phyloP scores from a whole-genome alignment of 2,888 invertebrate species.

The Leucophora obtusa region DNA sequence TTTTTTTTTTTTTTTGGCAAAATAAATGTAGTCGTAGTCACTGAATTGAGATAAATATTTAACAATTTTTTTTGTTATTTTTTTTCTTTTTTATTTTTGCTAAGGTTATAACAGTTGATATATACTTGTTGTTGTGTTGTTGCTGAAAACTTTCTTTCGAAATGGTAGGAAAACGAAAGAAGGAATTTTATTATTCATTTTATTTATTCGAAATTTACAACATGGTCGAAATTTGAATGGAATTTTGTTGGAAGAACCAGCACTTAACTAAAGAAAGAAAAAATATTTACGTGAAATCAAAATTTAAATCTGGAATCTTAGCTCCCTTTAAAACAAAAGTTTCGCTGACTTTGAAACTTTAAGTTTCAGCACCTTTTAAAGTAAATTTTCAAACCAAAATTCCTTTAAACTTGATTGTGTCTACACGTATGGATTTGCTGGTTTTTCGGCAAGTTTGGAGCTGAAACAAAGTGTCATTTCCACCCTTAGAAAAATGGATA shows the following conservation, averaged over 20 bases:
- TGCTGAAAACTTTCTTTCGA: constrained; percentile 54
- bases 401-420: no score
- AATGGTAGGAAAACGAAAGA: constrained; percentile 36
- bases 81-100: constrained; percentile 5
- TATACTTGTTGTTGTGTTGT: not conserved
- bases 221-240: not conserved
- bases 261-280: no score
- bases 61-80: constrained; percentile 8
- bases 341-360: no score
- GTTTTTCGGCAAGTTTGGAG: no score
- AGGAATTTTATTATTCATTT: constrained; percentile 48
- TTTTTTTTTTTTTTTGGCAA: constrained; percentile 6
- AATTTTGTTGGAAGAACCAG: not conserved
- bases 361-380: no score
- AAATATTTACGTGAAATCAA: no score
- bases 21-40: constrained; percentile 41
- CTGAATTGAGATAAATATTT: constrained; percentile 44
- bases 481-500: no score
- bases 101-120: constrained; percentile 22
- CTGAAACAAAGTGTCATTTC: no score
- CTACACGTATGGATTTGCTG: no score
- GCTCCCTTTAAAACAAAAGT: no score
- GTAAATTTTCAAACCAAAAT: no score
- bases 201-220: constrained; percentile 29
- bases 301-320: no score